Evolutionary conservation across 2,888 invertebrate species (phyloP), one percentile per base, ranked within the genome.

Genomic region (Tubulanus polymorphus): DNA sequence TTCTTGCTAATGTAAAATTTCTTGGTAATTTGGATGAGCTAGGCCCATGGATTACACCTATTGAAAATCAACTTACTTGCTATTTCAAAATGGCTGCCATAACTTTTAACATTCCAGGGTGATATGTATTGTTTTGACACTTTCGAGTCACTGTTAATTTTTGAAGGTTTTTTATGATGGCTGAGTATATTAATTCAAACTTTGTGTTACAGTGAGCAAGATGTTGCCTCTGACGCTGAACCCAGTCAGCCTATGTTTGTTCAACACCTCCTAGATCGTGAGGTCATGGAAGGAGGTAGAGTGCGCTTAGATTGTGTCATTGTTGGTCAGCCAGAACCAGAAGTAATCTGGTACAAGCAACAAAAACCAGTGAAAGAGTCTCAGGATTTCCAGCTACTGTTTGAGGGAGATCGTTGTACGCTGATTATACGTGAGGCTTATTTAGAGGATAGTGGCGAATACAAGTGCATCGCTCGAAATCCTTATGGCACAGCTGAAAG

Each of bases 401-500:
- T 91, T 79, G 89, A 89, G 79, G 90, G 91, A 15, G 91, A 92
- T 78, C 73, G 76, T 30, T 80, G 80, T 63, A 85, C 77, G 46
- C 66, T 77, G 45, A 66, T 74, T 51, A 74, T 78, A 53, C 55
- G 72, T 37, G 77, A 77, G 74, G 88, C 87, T 0, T 85, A 86
- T 63, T 80, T 86, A 23, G 88, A 89, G 73, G 90, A 91, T 75
- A 85, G 85, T 35, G 91, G 91, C 12, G 81, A 85, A 60, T 92
- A 91, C 72, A 87, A 86, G 78, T 89, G 89, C 28, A 86, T 88
- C 15, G 91, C 91, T 30, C 90, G 91, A 1, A 97, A 97, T 74
- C 91, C 91, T 71, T 84, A 93, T 37, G 97, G 97, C 32, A 87
- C 90, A 20, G 93, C 73, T 18, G 71, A 73, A 68, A 93, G 93